Base-by-base conservation (phyloP, 1,140 invertebrate genomes). In the Zelostemma sp. region DNA sequence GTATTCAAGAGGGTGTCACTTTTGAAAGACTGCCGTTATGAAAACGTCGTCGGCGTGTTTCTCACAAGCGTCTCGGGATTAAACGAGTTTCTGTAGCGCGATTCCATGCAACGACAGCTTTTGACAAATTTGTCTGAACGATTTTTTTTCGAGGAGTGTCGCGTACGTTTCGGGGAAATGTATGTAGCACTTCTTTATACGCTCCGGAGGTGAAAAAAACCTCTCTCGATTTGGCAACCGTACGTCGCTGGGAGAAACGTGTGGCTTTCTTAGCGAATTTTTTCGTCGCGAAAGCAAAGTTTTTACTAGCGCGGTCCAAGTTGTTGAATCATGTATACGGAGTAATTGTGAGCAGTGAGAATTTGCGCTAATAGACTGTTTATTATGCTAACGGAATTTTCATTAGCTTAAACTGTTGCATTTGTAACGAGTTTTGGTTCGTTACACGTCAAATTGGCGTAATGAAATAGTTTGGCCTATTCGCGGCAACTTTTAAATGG, bases 1-100 rank as follows among this genome's bases (percentile, higher is more conserved):
- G 57, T 57, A 67, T 72, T 72, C 63, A 72, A 72, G 62, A 71
- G 68, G 50, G 69, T 72, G 64, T 72, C 69, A 72, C 54, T 68
- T 47, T 33, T 68, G 60, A 68, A 68, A 68, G 68, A 60, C 61
- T 68, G 63, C 60, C 17, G 68, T 72, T 72, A 72, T 72, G 61
- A 72, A 68, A 72, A 72, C 28, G 69, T 72, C 64, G 61, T 21
- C 54, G 51, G 59, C 63, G 63, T 72, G 63, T 72, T 67, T 72
- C 56, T 72, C 59, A 63, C 60, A 54, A 67, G 43, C 56, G 57
- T 65, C 69, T 60, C 55, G 41, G 61, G 63, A 67, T 72, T 67
- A 68, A 68, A 72, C 60, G 64, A 68, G 46, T 72, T 67, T 61
- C 47, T 51, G 45, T 72, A 53, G 59, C 33, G 15, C 12, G 50